Evolutionary conservation across 2,797 vertebrate species (phyloP).

Genomic region (Trematomus bernacchii): DNA sequence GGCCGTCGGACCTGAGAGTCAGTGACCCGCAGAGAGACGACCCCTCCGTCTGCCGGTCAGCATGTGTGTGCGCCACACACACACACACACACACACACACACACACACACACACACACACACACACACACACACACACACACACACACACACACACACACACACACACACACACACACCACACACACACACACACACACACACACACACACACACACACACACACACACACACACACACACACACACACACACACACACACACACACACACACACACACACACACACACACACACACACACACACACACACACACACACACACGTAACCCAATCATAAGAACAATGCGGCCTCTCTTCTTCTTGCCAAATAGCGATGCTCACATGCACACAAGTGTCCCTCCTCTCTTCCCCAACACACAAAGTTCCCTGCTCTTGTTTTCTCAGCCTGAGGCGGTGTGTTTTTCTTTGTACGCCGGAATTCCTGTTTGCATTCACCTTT

Average conservation of each 20-base stretch:
- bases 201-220: not conserved
- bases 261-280: not conserved
- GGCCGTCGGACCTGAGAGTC: conserved; percentile 39
- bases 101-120: not conserved
- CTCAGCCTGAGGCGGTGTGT: conserved; percentile 78
- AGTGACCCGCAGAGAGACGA: conserved; percentile 47
- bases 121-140: not conserved
- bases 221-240: not conserved
- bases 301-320: not conserved
- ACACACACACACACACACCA: not conserved
- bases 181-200: conserved; percentile 18
- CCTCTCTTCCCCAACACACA: conserved; percentile 42
- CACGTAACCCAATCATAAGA: no score
- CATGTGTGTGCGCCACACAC: not conserved
- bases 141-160: conserved; percentile 3
- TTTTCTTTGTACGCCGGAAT: conserved; percentile 83
- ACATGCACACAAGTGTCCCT: conserved; percentile 59
- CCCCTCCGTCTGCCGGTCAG: conserved; percentile 31
- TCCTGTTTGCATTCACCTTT: conserved; percentile 86
- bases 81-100: not conserved
- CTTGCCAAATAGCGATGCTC: conserved; percentile 56
- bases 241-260: not conserved
- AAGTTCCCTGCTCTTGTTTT: conserved; percentile 76
- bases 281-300: not conserved
- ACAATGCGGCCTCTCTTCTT: conserved; percentile 63